Evolutionary conservation across 2,888 invertebrate genomes (phyloP).

Genomic region (Griposia aprilina): DNA sequence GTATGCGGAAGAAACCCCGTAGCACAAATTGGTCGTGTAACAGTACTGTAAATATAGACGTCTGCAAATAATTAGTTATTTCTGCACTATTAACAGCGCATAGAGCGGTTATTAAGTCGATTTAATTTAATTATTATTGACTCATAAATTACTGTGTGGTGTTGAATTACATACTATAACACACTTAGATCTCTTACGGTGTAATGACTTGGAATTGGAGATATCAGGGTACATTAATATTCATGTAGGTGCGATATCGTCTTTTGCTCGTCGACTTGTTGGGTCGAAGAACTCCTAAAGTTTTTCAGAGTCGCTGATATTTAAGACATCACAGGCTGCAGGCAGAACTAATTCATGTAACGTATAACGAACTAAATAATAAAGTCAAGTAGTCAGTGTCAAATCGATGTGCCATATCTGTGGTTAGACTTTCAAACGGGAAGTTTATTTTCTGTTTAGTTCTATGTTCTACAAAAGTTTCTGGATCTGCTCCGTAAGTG

Average conservation of each 20-base stretch:
- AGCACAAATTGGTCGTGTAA: conserved; percentile 56
- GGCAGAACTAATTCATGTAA: too few relatives aligned
- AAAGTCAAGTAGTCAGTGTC: neutral
- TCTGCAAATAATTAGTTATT: conserved; percentile 68
- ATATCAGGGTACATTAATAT: conserved; percentile 48
- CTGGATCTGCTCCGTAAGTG: conserved; percentile 12
- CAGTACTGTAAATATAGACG: conserved; percentile 65
- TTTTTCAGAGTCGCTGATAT: conserved; percentile 21
- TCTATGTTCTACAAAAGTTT: neutral
- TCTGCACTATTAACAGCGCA: conserved; percentile 65
- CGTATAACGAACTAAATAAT: neutral
- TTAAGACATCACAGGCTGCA: neutral
- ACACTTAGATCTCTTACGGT: conserved; percentile 43
- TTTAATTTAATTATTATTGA: conserved; percentile 60
- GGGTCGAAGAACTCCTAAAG: neutral
- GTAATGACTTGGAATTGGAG: conserved; percentile 46
- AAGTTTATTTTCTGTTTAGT: conserved; percentile 25
- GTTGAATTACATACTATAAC: conserved; percentile 49
- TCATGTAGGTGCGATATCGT: conserved; percentile 38
- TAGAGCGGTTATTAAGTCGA: conserved; percentile 58
- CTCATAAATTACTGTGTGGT: conserved; percentile 40
- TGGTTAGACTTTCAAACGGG: neutral
- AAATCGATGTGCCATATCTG: neutral
- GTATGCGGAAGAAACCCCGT: conserved; percentile 62
- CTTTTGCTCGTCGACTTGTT: conserved; percentile 15